Evolutionary conservation across 2,888 invertebrate species (phyloP).

Genomic region (Melanostoma scalare): DNA sequence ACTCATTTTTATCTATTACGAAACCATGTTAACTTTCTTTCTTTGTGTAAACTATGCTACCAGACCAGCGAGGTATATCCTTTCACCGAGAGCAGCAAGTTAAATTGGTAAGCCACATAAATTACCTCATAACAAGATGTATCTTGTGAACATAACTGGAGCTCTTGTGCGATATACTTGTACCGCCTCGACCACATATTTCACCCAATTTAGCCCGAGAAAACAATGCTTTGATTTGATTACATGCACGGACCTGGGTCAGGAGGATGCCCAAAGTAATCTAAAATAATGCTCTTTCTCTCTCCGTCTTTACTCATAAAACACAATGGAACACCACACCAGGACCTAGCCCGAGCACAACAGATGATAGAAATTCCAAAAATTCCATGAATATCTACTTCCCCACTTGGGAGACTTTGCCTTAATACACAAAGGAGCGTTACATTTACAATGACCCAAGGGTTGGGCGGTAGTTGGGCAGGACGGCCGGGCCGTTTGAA

Average conservation of each 20-base stretch:
- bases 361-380: conserved; percentile 48
- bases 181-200: conserved; percentile 31
- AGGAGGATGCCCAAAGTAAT: conserved; percentile 49
- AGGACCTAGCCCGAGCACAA: too few species aligned
- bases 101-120: conserved; percentile 57
- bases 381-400: conserved; percentile 65
- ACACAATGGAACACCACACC: conserved; percentile 8
- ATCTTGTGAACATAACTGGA: conserved; percentile 30
- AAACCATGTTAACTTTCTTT: conserved; percentile 46
- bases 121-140: conserved; percentile 59
- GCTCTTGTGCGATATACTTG: neutral
- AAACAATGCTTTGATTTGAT: conserved; percentile 69
- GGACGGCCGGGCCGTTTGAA: conserved; percentile 9
- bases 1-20: conserved; percentile 38
- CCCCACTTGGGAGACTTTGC: conserved; percentile 6
- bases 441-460: conserved; percentile 63
- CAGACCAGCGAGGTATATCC: conserved; percentile 50
- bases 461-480: too few species aligned
- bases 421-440: conserved; percentile 36
- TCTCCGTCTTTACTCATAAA: neutral
- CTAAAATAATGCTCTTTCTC: conserved; percentile 50
- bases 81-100: conserved; percentile 33
- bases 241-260: conserved; percentile 29
- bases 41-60: neutral
- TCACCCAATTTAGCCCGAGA: conserved; percentile 57